Evolutionary conservation across 2,888 invertebrate genomes (phyloP), one percentile per base, ranked within the genome.

Genomic region (Drosophila dives): DNA sequence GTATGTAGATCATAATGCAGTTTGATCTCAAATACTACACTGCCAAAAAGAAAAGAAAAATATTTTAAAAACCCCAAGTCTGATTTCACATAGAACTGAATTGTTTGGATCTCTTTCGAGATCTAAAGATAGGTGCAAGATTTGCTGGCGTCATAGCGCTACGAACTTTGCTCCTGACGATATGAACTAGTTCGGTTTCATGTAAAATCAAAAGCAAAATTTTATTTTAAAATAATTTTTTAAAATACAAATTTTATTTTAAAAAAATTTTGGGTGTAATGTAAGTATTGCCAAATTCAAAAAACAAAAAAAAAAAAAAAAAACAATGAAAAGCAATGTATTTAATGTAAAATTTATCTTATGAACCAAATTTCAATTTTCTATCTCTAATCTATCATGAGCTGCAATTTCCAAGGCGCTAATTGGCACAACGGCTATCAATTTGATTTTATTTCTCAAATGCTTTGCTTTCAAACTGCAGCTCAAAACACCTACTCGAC

Each of bases 241-340:
- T 91, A 91, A 91, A 90, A 89, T 92, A 92, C 87, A 91, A 91
- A 91, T 91, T 91, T 91, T 91, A 91, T 91, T 91, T 91, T 91
- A 91, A 91, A 92, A 91, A 88, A 92, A 92, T 91, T 91, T 91
- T 91, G 91, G 91, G 91, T 91, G 91, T 91, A 87, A 91, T 91
- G 91, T 91, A 91, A 91, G 91, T 91, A 92, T 92, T 85, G 84
- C 80, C 74, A 83, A 87, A 72, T 70, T 51, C 11, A 62, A 79
- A 77, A 45, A 40, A 45, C 42, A 49, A 67, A 69, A 11, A 10
- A 56, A 72, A 76, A 54, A 64, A 74, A 81, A 62, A 69, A 58
- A 69, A 10, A 3, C 48, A 70, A 75, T 49, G 70, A 75, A 82
- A 73, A 59, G 72, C 77, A 79, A 81, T 85, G 90, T 87, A 79